Conservation (phyloP, 2,797 vertebrate genomes). For the Sebastes dallii region DNA sequence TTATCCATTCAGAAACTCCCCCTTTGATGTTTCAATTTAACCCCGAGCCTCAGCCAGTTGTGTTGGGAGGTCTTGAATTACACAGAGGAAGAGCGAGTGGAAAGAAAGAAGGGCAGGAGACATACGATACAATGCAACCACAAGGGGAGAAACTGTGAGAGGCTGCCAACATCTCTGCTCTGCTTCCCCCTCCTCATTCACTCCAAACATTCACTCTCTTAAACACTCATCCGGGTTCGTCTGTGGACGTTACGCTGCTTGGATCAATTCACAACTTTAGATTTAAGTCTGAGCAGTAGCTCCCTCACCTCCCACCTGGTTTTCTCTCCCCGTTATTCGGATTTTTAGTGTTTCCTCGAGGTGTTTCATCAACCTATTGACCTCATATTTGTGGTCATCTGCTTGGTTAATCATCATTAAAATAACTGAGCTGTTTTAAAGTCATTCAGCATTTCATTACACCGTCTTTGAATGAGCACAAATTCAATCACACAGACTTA, state of each 20-base stretch:
- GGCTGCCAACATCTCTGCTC: slow-evolving; percentile 40
- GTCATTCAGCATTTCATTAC: too few species aligned
- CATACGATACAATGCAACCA: slow-evolving; percentile 55
- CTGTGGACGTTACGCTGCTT: slow-evolving; percentile 26
- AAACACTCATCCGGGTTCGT: slow-evolving; percentile 23
- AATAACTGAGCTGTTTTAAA: too few species aligned
- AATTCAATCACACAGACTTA: too few species aligned
- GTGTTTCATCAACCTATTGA: too few species aligned
- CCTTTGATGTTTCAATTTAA: slow-evolving; percentile 53
- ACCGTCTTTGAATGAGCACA: too few species aligned
- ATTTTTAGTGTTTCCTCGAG: too few species aligned
- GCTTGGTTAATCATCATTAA: too few species aligned
- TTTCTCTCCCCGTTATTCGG: background rate
- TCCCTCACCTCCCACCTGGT: background rate
- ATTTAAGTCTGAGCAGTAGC: background rate
- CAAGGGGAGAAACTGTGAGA: slow-evolving; percentile 28
- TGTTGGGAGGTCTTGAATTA: slow-evolving; percentile 64
- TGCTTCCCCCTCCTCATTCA: background rate
- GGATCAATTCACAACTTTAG: slow-evolving; percentile 48
- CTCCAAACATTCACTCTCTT: slow-evolving; percentile 9
- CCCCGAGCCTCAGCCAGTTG: slow-evolving; percentile 27
- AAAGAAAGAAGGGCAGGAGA: slow-evolving; percentile 64
- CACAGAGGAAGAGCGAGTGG: slow-evolving; percentile 64
- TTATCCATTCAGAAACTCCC: slow-evolving; percentile 39
- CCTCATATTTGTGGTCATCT: too few species aligned